A percentile compares a stretch with the other conserved stretches of the same genome.
These are phyloP conservation scores for Limonius californicus DNA, from an alignment of 1,140 invertebrate species.

Conservation along the genomic window DNA sequence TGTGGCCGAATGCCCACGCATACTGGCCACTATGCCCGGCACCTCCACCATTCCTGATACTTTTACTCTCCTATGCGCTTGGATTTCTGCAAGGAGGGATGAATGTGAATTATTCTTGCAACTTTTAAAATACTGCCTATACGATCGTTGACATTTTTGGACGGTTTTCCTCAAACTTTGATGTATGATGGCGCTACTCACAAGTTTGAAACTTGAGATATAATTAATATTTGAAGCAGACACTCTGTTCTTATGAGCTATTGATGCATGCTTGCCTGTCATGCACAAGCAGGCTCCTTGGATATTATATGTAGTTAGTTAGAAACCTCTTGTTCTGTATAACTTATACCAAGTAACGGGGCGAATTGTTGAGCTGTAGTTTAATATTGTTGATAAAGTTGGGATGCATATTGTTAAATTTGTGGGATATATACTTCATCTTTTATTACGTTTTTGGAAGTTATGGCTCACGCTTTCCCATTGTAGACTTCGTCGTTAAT, in stretches of 20 bases:
- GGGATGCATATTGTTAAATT: slow-evolving; percentile 6
- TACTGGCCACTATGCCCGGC: slow-evolving; percentile 28
- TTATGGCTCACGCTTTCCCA: not conserved
- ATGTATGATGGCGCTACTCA: not conserved
- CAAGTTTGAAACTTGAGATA: not conserved
- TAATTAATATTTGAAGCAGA: slow-evolving; percentile 7
- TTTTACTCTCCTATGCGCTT: not conserved
- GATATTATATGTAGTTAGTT: slow-evolving; percentile 2
- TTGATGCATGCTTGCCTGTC: slow-evolving; percentile 5
- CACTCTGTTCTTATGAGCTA: not conserved
- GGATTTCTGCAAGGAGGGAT: too few relatives aligned
- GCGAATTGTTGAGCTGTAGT: slow-evolving; percentile 6
- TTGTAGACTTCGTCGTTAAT: not conserved
- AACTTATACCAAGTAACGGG: not conserved
- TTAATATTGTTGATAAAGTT: slow-evolving; percentile 8
- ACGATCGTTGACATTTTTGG: too few relatives aligned
- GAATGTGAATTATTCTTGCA: too few relatives aligned
- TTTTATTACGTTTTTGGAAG: slow-evolving; percentile 7
- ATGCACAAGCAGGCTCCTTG: not conserved
- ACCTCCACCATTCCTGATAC: slow-evolving; percentile 10
- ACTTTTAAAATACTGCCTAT: too few relatives aligned
- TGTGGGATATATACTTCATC: slow-evolving; percentile 3
- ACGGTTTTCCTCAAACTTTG: not conserved
- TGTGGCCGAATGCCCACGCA: slow-evolving; percentile 46
- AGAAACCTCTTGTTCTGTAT: slow-evolving; percentile 1